Evolutionary conservation across 1,140 invertebrate genomes (phyloP), one percentile per base, ranked within the genome.

Genomic region (Sogatella furcifera): DNA sequence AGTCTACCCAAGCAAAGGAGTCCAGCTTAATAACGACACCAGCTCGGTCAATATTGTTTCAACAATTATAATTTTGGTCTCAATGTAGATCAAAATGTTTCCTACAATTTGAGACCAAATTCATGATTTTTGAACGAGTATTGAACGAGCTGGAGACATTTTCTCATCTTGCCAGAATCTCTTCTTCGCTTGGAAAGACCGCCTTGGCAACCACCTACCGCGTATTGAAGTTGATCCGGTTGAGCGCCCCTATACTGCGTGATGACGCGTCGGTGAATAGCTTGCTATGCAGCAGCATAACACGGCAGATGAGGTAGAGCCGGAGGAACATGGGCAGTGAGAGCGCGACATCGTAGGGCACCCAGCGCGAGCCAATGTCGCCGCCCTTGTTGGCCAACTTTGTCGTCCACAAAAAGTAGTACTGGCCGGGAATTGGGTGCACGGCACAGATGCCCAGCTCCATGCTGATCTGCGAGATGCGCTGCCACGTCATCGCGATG

Each of bases 161-260:
- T n/a, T n/a, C n/a, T n/a, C n/a, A n/a, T n/a, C n/a, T n/a, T n/a
- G n/a, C n/a, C n/a, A n/a, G n/a, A n/a, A n/a, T n/a, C n/a, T n/a
- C n/a, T n/a, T n/a, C n/a, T n/a, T n/a, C n/a, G n/a, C n/a, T n/a
- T n/a, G n/a, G n/a, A n/a, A 8, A n/a, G 34, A 10, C 43, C 28
- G 19, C 44, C n/a, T n/a, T n/a, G n/a, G n/a, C n/a, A n/a, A n/a
- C n/a, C n/a, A 56, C 64, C 72, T 71, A 80, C 78, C 87, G 84
- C 70, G 97, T 98, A 79, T 99, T 98, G 82, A 99, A 99, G 80
- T 98, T 98, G 76, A 99, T 98, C 71, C 96, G 86, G 84, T 99
- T 99, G 70, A 99, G 84, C 69, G 97, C 97, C 14, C 69, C 70
- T 80, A 91, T 91, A 77, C 86, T 89, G 71, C 88, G 81, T 55